These are phyloP conservation scores for Meteorus sp. DNA, from an alignment of 1,140 invertebrate species.

Conservation along the genomic window DNA sequence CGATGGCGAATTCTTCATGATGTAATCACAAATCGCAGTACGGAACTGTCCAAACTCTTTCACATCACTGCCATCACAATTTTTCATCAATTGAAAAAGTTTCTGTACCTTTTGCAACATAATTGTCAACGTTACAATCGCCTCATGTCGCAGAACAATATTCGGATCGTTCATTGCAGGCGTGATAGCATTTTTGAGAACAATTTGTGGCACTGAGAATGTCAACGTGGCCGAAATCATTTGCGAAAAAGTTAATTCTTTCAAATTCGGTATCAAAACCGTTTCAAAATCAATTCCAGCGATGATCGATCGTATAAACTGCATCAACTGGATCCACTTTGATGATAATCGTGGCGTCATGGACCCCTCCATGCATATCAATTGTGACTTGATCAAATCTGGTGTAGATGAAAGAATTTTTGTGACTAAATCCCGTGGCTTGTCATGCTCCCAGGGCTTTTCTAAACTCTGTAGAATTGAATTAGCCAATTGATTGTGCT, in stretches of 20 bases:
- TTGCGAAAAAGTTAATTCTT: conserved; percentile 37
- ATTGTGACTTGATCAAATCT: conserved; percentile 69
- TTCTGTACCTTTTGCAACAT: conserved; percentile 43
- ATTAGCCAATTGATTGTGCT: conserved; percentile 67
- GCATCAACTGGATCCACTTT: conserved; percentile 62
- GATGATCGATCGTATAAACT: conserved; percentile 58
- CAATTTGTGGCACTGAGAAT: conserved; percentile 36
- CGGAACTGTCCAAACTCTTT: conserved; percentile 31
- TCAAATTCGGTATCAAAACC: conserved; percentile 34
- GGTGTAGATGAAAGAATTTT: conserved; percentile 71
- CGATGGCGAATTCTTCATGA: conserved; percentile 57
- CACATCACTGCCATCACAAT: conserved; percentile 12
- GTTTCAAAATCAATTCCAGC: conserved; percentile 37
- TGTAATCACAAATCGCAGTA: conserved; percentile 35
- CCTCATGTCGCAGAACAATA: conserved; percentile 42
- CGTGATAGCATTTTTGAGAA: conserved; percentile 43
- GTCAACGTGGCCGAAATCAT: conserved; percentile 40
- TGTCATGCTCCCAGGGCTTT: conserved; percentile 67
- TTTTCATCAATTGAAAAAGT: conserved; percentile 32
- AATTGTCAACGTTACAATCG: conserved; percentile 36
- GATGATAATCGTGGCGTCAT: conserved; percentile 63
- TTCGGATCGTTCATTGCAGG: conserved; percentile 39
- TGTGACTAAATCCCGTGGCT: conserved; percentile 66
- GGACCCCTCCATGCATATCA: conserved; percentile 62
- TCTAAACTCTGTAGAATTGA: conserved; percentile 66